A percentile compares a stretch with the other conserved stretches of the same genome.
These are phyloP conservation scores for Zosterops hypoxanthus DNA, from an alignment of 2,113 vertebrate species.

Conservation along the genomic window DNA sequence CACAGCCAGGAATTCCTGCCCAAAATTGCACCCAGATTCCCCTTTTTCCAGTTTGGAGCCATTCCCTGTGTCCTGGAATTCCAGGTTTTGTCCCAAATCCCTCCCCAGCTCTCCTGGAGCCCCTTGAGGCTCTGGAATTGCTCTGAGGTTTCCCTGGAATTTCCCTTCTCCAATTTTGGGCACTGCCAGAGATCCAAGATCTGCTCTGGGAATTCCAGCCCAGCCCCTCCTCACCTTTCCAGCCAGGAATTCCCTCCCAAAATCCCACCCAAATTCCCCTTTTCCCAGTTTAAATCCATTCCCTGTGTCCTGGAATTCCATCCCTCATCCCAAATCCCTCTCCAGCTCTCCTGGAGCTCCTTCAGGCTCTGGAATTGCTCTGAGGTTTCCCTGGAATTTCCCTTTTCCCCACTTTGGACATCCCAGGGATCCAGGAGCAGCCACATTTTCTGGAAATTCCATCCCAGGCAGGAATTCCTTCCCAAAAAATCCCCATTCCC, in stretches of 20 bases:
- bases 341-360: background rate
- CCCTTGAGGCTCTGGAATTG: no score
- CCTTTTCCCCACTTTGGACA: background rate
- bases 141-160: background rate
- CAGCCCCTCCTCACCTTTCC: no score
- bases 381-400: background rate
- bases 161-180: background rate
- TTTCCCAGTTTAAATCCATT: no score
- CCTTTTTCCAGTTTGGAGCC: no score
- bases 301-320: background rate
- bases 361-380: fast-evolving
- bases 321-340: background rate
- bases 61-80: no score
- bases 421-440: background rate
- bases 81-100: background rate
- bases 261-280: no score
- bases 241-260: no score
- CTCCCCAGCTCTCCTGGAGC: background rate
- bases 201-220: no score
- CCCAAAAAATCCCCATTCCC: background rate
- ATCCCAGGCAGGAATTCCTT: background rate
- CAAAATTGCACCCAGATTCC: background rate
- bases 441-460: background rate
- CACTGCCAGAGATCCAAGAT: no score
- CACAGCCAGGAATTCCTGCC: no score